Conservation (phyloP, 2,888 invertebrate genomes). For the Cantharis nigra region DNA sequence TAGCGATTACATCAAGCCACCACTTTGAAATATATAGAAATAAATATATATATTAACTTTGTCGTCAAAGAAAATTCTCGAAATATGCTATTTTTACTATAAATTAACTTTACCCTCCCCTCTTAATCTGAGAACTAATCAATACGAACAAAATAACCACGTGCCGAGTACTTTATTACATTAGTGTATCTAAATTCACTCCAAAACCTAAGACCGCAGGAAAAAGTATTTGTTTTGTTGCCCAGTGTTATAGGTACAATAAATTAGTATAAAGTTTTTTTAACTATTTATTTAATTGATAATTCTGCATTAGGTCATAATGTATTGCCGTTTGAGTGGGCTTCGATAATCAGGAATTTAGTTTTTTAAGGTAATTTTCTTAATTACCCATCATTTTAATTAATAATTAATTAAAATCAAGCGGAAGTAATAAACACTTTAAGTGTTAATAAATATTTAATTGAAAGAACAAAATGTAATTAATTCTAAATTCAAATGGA, state of each 20-base stretch:
- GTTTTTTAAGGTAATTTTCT: background rate
- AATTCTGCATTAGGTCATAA: background rate
- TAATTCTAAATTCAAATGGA: background rate
- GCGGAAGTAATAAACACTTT: background rate
- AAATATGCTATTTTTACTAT: no score
- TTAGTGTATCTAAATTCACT: no score
- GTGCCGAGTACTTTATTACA: no score
- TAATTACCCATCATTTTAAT: background rate
- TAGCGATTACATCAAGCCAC: no score
- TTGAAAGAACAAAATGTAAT: background rate
- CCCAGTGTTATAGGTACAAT: background rate
- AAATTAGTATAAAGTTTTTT: background rate
- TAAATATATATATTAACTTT: no score
- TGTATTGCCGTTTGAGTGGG: background rate
- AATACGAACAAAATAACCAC: no score
- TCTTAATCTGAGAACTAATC: no score
- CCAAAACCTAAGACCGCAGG: no score
- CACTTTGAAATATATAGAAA: no score
- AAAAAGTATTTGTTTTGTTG: no score
- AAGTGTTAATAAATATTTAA: background rate
- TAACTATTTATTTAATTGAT: background rate
- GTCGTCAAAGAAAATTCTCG: no score
- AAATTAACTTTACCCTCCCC: no score
- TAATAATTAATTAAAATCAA: background rate
- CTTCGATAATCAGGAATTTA: background rate